These are phyloP conservation scores for Anguilla obscura DNA, from an alignment of 2,797 vertebrate species.

Conservation along the genomic window DNA sequence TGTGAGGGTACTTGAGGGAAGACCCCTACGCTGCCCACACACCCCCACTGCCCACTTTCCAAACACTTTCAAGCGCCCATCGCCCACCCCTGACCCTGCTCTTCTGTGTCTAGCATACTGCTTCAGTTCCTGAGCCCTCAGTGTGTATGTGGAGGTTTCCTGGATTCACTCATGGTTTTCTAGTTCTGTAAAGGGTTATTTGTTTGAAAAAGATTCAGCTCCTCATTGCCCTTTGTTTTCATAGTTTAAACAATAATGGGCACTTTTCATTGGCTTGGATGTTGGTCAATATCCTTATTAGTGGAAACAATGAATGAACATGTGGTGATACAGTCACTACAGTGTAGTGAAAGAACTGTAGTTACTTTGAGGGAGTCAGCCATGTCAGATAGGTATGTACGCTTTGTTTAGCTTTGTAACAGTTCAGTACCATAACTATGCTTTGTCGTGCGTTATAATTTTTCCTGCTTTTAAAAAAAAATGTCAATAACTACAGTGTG, in stretches of 20 bases:
- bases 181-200: background rate
- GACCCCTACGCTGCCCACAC: background rate
- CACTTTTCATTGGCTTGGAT: background rate
- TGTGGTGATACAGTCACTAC: background rate
- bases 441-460: no score
- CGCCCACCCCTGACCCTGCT: slow-evolving; percentile 39
- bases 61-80: slow-evolving; percentile 53
- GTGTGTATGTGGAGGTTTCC: background rate
- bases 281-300: background rate
- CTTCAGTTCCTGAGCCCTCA: slow-evolving; percentile 46
- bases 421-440: no score
- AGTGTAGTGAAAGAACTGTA: background rate
- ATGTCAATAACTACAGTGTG: background rate
- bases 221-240: background rate
- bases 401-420: background rate
- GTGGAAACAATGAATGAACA: background rate
- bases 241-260: background rate
- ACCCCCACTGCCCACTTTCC: slow-evolving; percentile 26
- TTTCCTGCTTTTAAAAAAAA: background rate
- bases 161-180: background rate
- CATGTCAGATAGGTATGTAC: background rate
- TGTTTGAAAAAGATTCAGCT: background rate
- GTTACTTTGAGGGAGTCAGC: background rate
- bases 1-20: background rate
- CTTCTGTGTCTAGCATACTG: slow-evolving; percentile 43